Conservation (phyloP, 2,888 invertebrate species). For the Ernsta delagoae region DNA sequence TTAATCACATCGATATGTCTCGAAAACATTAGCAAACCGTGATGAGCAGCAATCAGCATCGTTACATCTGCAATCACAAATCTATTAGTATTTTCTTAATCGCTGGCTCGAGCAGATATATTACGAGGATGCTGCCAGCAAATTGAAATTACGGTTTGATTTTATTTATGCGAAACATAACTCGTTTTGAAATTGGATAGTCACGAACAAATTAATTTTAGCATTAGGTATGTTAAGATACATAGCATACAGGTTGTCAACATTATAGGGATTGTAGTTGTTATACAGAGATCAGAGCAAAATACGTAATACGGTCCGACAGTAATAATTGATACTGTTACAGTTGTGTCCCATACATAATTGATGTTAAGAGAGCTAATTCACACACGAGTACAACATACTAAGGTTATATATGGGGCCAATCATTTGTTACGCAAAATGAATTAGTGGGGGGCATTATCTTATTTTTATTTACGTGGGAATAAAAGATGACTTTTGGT, state of each 20-base stretch:
- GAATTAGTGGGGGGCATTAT: too few relatives aligned
- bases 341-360: conserved; percentile 32
- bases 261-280: background rate
- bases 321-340: conserved; percentile 34
- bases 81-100: conserved; percentile 37
- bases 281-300: background rate
- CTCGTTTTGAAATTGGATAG: conserved; percentile 10
- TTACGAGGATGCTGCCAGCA: conserved; percentile 20
- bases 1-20: conserved; percentile 16
- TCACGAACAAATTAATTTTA: background rate
- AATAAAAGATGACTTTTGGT: too few relatives aligned
- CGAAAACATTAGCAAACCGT: conserved; percentile 29
- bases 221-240: conserved; percentile 4
- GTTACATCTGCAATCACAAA: conserved; percentile 27
- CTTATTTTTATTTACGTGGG: too few relatives aligned
- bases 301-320: conserved; percentile 14
- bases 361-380: conserved; percentile 23
- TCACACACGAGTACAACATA: conserved; percentile 12
- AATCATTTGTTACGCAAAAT: too few relatives aligned
- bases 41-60: conserved; percentile 31
- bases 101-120: conserved; percentile 21
- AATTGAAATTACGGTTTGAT: conserved; percentile 26
- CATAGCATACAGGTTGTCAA: too few relatives aligned
- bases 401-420: too few relatives aligned
- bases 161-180: conserved; percentile 23